Conservation (phyloP, 2,113 vertebrate genomes). For the Callorhinus ursinus region DNA sequence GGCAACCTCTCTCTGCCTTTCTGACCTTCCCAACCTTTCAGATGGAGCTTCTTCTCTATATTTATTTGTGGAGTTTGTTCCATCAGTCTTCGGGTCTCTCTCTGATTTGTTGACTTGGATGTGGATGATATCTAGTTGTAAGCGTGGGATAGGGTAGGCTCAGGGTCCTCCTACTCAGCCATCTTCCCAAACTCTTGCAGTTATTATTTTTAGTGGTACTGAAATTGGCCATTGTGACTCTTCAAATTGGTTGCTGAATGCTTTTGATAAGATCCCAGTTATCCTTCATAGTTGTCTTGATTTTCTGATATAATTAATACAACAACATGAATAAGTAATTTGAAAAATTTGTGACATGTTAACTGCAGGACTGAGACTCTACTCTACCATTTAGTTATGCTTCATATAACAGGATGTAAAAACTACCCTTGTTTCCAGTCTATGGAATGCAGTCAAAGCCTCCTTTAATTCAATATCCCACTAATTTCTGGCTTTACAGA, state of each 20-base stretch:
- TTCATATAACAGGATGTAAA: slow-evolving; percentile 4
- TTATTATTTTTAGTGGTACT: slow-evolving; percentile 24
- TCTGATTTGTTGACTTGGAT: background rate
- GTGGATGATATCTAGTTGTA: background rate
- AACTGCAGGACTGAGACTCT: background rate
- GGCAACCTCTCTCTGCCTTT: background rate
- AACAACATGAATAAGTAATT: slow-evolving; percentile 13
- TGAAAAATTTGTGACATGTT: slow-evolving; percentile 40
- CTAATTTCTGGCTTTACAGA: background rate
- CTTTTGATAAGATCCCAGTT: background rate
- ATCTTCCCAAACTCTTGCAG: background rate
- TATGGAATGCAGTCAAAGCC: background rate
- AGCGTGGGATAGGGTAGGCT: background rate
- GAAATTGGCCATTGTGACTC: background rate
- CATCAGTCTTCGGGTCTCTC: background rate
- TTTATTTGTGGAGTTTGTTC: background rate
- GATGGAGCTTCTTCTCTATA: background rate
- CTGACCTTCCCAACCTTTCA: background rate
- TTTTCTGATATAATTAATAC: slow-evolving; percentile 14
- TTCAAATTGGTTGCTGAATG: background rate
- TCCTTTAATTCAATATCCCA: slow-evolving; percentile 2
- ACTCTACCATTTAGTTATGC: slow-evolving; percentile 10
- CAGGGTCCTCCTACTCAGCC: background rate
- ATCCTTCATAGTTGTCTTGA: slow-evolving; percentile 1
- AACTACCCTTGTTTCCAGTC: background rate